These are phyloP conservation scores for Parelbella ahira DNA, from an alignment of 2,888 invertebrate species.

Conservation along the genomic window DNA sequence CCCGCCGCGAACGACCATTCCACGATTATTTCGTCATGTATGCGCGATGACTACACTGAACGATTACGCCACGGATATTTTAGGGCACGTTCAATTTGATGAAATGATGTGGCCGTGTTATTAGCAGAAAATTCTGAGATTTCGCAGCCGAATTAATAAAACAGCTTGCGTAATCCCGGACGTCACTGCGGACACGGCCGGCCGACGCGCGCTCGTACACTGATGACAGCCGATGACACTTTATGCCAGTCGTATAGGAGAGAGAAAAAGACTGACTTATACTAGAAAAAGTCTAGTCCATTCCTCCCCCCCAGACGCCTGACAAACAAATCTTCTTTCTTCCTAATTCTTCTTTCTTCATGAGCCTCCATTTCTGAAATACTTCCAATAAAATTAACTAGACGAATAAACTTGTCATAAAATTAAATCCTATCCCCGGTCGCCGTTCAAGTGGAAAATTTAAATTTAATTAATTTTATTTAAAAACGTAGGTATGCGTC, in stretches of 20 bases:
- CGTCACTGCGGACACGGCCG: conserved; percentile 70
- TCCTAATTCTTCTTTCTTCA: conserved; percentile 36
- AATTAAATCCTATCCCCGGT: neutral
- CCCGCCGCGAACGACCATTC: conserved; percentile 54
- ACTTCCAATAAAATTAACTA: no score
- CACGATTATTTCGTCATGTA: conserved; percentile 61
- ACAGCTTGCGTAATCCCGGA: conserved; percentile 77
- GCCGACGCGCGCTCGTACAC: conserved; percentile 26
- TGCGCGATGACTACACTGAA: conserved; percentile 55
- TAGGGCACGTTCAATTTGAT: conserved; percentile 36
- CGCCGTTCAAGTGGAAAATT: conserved; percentile 3
- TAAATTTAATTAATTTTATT: conserved; percentile 9
- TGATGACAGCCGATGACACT: conserved; percentile 38
- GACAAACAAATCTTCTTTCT: conserved; percentile 51
- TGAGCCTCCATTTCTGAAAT: conserved; percentile 32
- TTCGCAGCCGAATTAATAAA: conserved; percentile 65
- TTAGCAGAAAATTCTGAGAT: conserved; percentile 75
- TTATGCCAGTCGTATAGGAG: conserved; percentile 84
- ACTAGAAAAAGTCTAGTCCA: conserved; percentile 81
- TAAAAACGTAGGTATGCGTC: neutral
- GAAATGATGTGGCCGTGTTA: conserved; percentile 43
- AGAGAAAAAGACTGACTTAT: conserved; percentile 90
- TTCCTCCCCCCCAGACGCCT: conserved; percentile 83
- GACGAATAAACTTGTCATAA: neutral
- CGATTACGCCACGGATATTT: conserved; percentile 54